Base-by-base conservation (phyloP, 2,113 vertebrate genomes). In the Crotalus horridus region DNA sequence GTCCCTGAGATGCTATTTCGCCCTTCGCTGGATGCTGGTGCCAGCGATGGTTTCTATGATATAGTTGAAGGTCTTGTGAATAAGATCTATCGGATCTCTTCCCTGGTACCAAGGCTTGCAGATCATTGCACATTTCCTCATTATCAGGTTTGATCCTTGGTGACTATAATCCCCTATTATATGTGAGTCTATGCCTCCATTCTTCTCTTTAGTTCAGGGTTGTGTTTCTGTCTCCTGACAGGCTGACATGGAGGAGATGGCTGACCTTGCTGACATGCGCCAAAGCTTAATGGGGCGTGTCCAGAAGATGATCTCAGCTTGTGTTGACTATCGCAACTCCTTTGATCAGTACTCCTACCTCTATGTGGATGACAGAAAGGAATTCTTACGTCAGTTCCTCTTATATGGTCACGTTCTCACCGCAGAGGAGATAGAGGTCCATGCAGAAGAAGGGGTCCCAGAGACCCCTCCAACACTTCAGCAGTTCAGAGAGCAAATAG, bases 191-290 rank as follows among this genome's bases (percentile, higher is more conserved):
- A 20, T 81, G 81, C 29, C 4, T 64, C 15, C 10, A 53, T 29
- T 58, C 8, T 61, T 1, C 21, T 0, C 0, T 39, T 58, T 94
- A 89, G 87, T 39, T 6, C 17, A 10, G 74, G 33, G 74, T 81
- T 81, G n/a, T 21, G 39, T 81, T 81, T 81, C 17, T 81, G 7
- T 43, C 74, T 81, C 33, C 17, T 9, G 74, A 12, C 39, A 99
- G 99, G 98, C 92, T 9, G 98, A 98, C 86, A 97, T 99, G 98
- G 99, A 99, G 95, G 97, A 96, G 92, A 97, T 98, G 98, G 92
- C 96, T 0, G 97, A 96, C 0, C 96, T 99, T 92, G 95, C 94
- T 0, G 97, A 97, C 3, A 96, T 98, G 96, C 97, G 98, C 17
- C 96, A 93, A 2, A 91, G 93, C 1, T 96, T 99, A 81, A 97